Evolutionary conservation across 2,113 vertebrate species (phyloP), one percentile per base, ranked within the genome.

Genomic region (Casuarius casuarius): DNA sequence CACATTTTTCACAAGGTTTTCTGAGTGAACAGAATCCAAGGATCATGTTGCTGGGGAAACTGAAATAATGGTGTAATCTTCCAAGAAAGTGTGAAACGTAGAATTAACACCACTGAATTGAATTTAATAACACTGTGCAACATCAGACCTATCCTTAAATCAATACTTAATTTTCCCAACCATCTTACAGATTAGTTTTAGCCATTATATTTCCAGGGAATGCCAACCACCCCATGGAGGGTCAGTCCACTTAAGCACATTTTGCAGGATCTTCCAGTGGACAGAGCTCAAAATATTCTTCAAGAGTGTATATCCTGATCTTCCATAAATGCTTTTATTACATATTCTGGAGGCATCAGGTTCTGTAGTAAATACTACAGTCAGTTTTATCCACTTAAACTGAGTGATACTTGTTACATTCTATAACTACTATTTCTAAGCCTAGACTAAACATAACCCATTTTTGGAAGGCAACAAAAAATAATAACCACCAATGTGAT

Each of bases 121-220:
- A 97, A 91, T 96, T 97, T 98, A 97, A 97, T 97, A 97, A 97
- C 94, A 95, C 71, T 84, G 82, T 89, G 91, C 63, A 90, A 90
- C 89, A 96, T 91, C 94, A 89, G 82, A 90, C 91, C 74, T 75
- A 83, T 70, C 49, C 71, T 76, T 90, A 96, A 98, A 98, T 98
- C 98, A 98, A 98, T 98, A 98, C 95, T 96, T 98, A 94, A 97
- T 98, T 98, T 98, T 98, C 97, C 97, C 97, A 85, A 81, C 85
- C 51, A 92, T 77, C 65, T 86, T 84, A 92, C 61, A 86, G 78
- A 94, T 93, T 94, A 89, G 74, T 85, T 75, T 59, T 73, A 97
- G 89, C 63, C 75, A 89, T 93, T 90, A 84, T 89, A 90, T 94
- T 96, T 93, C 75, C 74, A 89, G 91, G 90, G 79, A 95, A 92